A percentile compares a stretch with the other conserved stretches of the same genome.
Conservation (phyloP, 2,797 vertebrate genomes). For the Helicolenus hilgendorfi region DNA sequence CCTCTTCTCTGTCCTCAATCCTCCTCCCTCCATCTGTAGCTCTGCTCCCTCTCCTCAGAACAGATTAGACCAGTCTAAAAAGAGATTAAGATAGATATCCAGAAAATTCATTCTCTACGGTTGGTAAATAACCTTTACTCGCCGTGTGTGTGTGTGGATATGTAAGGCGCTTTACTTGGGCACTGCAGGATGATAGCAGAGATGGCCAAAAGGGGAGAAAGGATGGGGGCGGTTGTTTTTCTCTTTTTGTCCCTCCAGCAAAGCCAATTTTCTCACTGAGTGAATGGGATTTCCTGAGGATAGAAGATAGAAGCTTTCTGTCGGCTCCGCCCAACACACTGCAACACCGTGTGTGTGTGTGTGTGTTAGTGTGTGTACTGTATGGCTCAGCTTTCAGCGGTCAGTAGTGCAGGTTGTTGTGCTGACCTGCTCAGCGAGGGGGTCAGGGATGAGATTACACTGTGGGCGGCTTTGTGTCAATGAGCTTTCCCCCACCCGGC, state of each 20-base stretch:
- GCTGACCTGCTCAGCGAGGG: constrained; percentile 42
- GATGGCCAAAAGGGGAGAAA: constrained; percentile 29
- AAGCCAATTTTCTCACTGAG: constrained; percentile 79
- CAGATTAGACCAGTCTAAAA: constrained; percentile 72
- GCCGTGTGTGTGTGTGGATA: constrained; percentile 23
- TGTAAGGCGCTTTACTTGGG: constrained; percentile 58
- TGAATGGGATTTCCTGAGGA: constrained; percentile 77
- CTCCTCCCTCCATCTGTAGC: constrained; percentile 50
- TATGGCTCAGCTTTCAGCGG: constrained; percentile 35
- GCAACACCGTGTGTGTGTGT: background rate
- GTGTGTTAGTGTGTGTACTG: background rate
- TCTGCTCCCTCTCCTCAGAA: constrained; percentile 35
- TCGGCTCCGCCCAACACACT: constrained; percentile 17
- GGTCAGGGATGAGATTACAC: constrained; percentile 70
- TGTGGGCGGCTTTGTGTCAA: constrained; percentile 36
- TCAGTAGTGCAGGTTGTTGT: constrained; percentile 42
- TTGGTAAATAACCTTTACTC: constrained; percentile 73
- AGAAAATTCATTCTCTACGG: constrained; percentile 71
- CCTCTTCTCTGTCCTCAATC: constrained; percentile 53
- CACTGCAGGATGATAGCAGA: constrained; percentile 44
- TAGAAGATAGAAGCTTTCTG: constrained; percentile 53
- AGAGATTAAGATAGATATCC: constrained; percentile 81
- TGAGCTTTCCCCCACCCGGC: constrained; percentile 4
- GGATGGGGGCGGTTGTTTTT: constrained; percentile 44
- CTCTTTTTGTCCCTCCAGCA: constrained; percentile 45